A percentile compares a stretch with the other conserved stretches of the same genome.
These are phyloP conservation scores for Sycobia sp. DNA, from an alignment of 1,140 invertebrate genomes.

Conservation along the genomic window DNA sequence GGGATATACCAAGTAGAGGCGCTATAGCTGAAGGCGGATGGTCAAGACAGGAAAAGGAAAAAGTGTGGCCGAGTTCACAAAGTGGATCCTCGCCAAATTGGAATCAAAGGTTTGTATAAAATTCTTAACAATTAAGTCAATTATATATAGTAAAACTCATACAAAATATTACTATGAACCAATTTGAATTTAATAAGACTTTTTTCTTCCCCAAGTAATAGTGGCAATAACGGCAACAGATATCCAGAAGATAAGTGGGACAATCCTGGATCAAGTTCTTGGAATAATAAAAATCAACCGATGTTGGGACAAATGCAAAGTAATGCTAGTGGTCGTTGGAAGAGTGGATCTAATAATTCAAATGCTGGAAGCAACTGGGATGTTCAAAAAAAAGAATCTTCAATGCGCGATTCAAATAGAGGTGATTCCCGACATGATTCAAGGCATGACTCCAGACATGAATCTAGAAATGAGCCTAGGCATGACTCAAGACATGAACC, in stretches of 20 bases:
- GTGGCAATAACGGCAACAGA: no score
- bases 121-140: no score
- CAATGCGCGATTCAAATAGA: conserved; percentile 12
- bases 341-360: neutral
- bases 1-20: conserved; percentile 56
- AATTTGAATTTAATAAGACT: no score
- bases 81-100: neutral
- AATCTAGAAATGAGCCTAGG: conserved; percentile 17
- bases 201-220: no score
- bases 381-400: conserved; percentile 15
- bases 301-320: neutral
- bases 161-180: no score
- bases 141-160: no score
- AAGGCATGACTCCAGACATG: conserved; percentile 16
- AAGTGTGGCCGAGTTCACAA: conserved; percentile 32
- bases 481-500: conserved; percentile 18
- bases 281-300: conserved; percentile 21
- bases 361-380: conserved; percentile 22
- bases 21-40: conserved; percentile 47
- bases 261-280: conserved; percentile 9
- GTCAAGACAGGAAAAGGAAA: conserved; percentile 39
- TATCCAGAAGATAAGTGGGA: conserved; percentile 26
- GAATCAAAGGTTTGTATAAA: conserved; percentile 25
- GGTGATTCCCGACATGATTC: conserved; percentile 6
- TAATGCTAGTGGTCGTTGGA: conserved; percentile 18